phyloP scores from a whole-genome alignment of 2,797 vertebrate species.

The Vipera latastei region DNA sequence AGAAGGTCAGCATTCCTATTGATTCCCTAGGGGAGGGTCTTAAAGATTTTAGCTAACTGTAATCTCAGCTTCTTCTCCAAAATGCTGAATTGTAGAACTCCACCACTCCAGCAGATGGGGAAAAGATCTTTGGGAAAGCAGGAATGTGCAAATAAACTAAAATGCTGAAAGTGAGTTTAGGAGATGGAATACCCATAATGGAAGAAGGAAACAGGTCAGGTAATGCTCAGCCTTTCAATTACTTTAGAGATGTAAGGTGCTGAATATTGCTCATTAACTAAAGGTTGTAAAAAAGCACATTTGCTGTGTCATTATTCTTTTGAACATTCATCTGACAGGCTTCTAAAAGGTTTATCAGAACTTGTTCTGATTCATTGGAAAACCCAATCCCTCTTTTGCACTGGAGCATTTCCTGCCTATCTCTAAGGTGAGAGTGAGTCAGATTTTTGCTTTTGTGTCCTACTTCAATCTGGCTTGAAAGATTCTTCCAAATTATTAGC shows the following conservation, averaged over 20 bases:
- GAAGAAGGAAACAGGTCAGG: slow-evolving; percentile 38
- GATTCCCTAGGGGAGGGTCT: slow-evolving; percentile 19
- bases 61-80: slow-evolving; percentile 22
- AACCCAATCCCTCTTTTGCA: slow-evolving; percentile 28
- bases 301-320: slow-evolving; percentile 54
- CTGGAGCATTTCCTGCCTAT: slow-evolving; percentile 17
- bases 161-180: slow-evolving; percentile 41
- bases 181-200: slow-evolving; percentile 44
- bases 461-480: neutral
- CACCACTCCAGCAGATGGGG: neutral
- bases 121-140: slow-evolving; percentile 15
- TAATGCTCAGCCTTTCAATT: slow-evolving; percentile 45
- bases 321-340: slow-evolving; percentile 48
- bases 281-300: slow-evolving; percentile 48
- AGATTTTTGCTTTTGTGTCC: slow-evolving; percentile 23
- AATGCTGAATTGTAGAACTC: slow-evolving; percentile 30
- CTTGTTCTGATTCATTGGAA: slow-evolving; percentile 11
- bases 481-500: neutral
- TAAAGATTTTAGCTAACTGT: neutral
- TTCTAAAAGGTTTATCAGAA: slow-evolving; percentile 31
- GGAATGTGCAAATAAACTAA: slow-evolving; percentile 25
- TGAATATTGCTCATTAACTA: slow-evolving; percentile 44
- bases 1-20: slow-evolving; percentile 1
- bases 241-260: slow-evolving; percentile 39
- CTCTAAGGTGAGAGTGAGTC: slow-evolving; percentile 19